Evolutionary conservation across 2,797 vertebrate species (phyloP).

Genomic region (Neopelma chrysocephalum): DNA sequence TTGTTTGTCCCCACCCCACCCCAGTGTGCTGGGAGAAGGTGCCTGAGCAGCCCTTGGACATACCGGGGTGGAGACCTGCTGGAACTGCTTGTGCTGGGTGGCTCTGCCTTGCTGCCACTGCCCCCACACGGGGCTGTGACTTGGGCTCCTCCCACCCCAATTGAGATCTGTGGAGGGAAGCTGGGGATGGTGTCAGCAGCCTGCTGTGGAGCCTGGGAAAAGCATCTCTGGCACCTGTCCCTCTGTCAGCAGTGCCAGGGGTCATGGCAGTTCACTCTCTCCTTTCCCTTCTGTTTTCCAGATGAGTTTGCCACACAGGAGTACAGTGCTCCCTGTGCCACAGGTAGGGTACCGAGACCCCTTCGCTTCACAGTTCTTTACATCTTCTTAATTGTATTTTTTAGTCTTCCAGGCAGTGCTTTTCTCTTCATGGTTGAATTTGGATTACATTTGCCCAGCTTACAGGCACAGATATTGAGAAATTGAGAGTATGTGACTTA

Average conservation of each 20-base stretch:
- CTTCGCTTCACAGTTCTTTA: neutral
- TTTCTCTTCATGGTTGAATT: neutral
- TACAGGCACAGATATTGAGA: neutral
- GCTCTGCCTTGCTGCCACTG: neutral
- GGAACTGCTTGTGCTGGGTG: accelerated
- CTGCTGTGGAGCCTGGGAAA: neutral
- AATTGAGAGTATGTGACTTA: neutral
- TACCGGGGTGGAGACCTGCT: neutral
- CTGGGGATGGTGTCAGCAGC: neutral
- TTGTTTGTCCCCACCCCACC: neutral
- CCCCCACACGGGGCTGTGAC: too few relatives aligned
- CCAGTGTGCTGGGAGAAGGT: neutral
- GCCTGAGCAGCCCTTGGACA: neutral
- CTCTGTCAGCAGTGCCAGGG: neutral
- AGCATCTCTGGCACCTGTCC: neutral
- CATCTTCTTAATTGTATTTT: neutral
- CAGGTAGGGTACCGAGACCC: neutral
- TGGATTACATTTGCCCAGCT: neutral
- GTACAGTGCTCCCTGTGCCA: slow-evolving; percentile 2
- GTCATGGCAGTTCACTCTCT: neutral
- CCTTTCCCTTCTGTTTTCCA: neutral
- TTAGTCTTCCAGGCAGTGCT: neutral
- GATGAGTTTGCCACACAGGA: slow-evolving; percentile 32
- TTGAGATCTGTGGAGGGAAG: neutral
- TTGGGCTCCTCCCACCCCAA: accelerated